A percentile compares a stretch with the other conserved stretches of the same genome.
phyloP scores from a whole-genome alignment of 1,140 invertebrate species.

The Pentalonia nigronervosa region DNA sequence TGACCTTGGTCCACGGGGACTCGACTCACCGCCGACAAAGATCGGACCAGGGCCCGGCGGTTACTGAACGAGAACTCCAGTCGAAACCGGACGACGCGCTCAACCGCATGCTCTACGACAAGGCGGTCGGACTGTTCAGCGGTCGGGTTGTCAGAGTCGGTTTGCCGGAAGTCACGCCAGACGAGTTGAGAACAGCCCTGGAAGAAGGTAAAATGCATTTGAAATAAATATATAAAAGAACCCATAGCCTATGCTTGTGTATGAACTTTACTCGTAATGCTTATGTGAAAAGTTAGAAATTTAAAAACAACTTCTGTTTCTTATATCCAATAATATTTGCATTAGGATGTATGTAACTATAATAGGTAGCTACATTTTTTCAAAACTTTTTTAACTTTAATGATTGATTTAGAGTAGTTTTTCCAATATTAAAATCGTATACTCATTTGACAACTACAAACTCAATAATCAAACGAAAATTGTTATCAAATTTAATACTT shows the following conservation, averaged over 20 bases:
- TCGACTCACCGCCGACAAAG: neutral
- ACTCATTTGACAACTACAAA: neutral
- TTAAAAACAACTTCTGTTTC: neutral
- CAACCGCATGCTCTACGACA: conserved; percentile 74
- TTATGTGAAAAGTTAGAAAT: neutral
- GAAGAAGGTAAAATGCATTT: conserved; percentile 74
- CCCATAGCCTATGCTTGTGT: neutral
- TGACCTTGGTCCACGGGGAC: conserved; percentile 65
- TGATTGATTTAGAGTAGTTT: neutral
- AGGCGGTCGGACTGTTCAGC: conserved; percentile 74
- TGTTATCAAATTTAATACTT: neutral
- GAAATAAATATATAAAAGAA: neutral
- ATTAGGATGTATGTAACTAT: neutral
- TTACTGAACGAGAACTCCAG: conserved; percentile 65
- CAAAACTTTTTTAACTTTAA: too few relatives aligned
- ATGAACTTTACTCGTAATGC: neutral
- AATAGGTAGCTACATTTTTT: neutral
- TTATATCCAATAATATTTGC: neutral
- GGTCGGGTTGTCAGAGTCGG: conserved; percentile 78
- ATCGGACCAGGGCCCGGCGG: conserved; percentile 70
- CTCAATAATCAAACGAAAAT: neutral
- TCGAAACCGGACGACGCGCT: conserved; percentile 70
- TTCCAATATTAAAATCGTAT: neutral
- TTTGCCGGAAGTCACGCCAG: conserved; percentile 74
- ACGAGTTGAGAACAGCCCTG: conserved; percentile 73